Conservation (phyloP, 2,113 vertebrate genomes). For the Patagioenas fasciata region DNA sequence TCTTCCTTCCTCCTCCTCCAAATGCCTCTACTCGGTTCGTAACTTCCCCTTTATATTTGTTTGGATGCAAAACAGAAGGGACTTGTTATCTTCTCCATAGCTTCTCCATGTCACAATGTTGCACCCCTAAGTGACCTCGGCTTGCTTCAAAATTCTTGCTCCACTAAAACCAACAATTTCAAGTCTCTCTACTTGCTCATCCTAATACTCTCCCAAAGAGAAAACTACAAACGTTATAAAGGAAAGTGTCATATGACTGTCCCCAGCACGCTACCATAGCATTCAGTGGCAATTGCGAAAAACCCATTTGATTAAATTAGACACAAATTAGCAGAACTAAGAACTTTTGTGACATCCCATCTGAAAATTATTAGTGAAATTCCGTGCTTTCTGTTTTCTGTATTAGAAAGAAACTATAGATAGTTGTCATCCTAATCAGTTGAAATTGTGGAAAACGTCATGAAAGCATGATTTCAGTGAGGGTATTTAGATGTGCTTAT, state of each 20-base stretch:
- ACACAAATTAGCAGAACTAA: not conserved
- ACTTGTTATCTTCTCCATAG: not conserved
- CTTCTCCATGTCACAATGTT: not conserved
- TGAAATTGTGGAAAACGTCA: conserved; percentile 45
- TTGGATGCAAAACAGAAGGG: not conserved
- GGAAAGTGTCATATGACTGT: not conserved
- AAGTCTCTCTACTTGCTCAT: not conserved
- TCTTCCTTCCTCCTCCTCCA: not conserved
- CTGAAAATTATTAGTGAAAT: not conserved
- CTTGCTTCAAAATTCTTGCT: not conserved
- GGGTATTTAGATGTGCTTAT: not conserved
- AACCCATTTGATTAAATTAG: not conserved
- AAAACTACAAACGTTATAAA: not conserved
- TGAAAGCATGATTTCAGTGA: not conserved
- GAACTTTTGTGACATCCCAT: not conserved
- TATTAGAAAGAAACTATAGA: not conserved
- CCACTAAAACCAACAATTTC: not conserved
- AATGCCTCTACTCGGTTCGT: not conserved
- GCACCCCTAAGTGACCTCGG: not conserved
- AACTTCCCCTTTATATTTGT: not conserved
- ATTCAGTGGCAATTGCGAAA: not conserved
- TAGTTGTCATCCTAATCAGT: not conserved
- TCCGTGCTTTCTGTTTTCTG: not conserved
- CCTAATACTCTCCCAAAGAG: not conserved
- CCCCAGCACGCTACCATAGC: not conserved